A percentile compares a stretch with the other conserved stretches of the same genome.
Evolutionary conservation across 2,888 invertebrate species (phyloP).

Genomic region (Chironomus tentans): DNA sequence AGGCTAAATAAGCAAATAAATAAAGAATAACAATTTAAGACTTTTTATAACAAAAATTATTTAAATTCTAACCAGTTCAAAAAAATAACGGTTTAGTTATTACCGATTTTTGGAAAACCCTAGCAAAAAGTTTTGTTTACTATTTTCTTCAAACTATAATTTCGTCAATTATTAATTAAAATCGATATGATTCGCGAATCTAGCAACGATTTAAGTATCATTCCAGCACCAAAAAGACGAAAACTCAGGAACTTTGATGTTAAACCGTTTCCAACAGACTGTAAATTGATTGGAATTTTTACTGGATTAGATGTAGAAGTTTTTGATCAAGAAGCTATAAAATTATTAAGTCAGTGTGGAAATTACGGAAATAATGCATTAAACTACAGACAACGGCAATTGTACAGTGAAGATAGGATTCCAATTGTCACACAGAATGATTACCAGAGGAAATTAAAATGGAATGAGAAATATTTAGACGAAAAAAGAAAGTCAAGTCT

Average conservation of each 20-base stretch:
- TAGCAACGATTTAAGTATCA: not conserved
- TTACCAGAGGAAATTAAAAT: conserved; percentile 49
- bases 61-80: no score
- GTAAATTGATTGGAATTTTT: conserved; percentile 44
- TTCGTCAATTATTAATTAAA: no score
- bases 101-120: not conserved
- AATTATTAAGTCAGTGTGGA: conserved; percentile 57
- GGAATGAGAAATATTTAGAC: conserved; percentile 41
- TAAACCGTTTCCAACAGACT: not conserved
- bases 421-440: conserved; percentile 49
- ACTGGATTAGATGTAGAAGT: conserved; percentile 61
- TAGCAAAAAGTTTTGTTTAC: not conserved
- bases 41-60: no score
- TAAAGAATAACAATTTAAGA: no score
- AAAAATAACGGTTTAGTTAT: not conserved
- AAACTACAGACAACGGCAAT: not conserved
- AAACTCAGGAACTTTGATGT: not conserved
- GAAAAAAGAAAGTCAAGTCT: conserved; percentile 31
- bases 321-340: conserved; percentile 49
- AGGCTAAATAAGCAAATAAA: no score
- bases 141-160: no score
- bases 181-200: no score
- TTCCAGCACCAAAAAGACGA: not conserved
- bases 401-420: no score
- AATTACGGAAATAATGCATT: conserved; percentile 43